Evolutionary conservation across 1,140 invertebrate genomes (phyloP), one percentile per base, ranked within the genome.

Genomic region (Ceratina calcarata): DNA sequence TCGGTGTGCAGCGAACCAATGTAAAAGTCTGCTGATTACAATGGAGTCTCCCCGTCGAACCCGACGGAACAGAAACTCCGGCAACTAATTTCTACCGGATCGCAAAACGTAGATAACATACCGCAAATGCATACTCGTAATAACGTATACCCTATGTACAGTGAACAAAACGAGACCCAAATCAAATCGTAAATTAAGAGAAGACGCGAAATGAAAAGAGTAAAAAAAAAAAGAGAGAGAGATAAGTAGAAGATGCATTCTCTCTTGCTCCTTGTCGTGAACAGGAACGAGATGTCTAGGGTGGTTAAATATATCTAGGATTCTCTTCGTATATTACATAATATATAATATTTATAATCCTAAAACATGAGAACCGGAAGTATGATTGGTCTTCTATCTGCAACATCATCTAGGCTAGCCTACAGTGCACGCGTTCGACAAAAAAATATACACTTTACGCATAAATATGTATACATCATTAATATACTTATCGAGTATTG

Each of bases 301-400:
- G 60, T 45, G 75, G 60, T 45, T 8, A 73, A 57, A 73, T 32
- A 73, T 32, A 66, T 73, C 69, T 73, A 73, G 77, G 45, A 51
- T 57, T 65, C 60, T 71, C 60, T 53, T 67, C 53, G 45, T 60
- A 27, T 73, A 73, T 24, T 10, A 24, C 24, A 53, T 45, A 55
- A 74, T 10, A 57, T 57, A 57, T 55, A 55, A 55, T 57, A 18
- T 67, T 27, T 51, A 53, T 66, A 45, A 15, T 51, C 77, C 70
- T 79, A 66, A 79, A 79, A 73, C 70, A 79, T 79, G 55, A 80
- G 68, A 68, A 76, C 78, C 78, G 58, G 32, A 69, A 57, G 57
- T 80, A 69, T 45, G 72, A 69, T 64, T 77, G 49, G 22, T 67
- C n/a, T 75, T 81, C 79, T 78, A 81, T 22, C 49, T 16, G 60